Conservation (phyloP, 2,797 vertebrate genomes). For the Brotula barbata region DNA sequence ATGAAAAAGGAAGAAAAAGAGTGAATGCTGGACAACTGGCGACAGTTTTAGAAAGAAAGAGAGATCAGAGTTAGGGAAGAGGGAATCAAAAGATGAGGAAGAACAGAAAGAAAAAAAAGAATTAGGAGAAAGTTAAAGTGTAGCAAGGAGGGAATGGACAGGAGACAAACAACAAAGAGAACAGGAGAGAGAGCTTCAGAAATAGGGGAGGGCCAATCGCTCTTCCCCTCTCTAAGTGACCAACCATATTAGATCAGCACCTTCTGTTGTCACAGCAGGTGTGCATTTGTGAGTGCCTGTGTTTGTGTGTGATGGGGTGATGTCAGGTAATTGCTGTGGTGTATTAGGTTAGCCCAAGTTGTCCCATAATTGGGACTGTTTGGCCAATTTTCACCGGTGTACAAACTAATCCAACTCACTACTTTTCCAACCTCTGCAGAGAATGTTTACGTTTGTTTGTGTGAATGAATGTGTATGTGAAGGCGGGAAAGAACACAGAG, state of each 20-base stretch:
- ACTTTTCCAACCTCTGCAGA: conserved; percentile 55
- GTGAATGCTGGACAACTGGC: conserved; percentile 7
- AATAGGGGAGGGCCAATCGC: conserved; percentile 70
- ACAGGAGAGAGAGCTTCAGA: conserved; percentile 63
- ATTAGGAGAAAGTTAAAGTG: conserved; percentile 25
- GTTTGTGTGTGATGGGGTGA: conserved; percentile 53
- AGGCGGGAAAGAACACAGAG: conserved; percentile 24
- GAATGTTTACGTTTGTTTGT: conserved; percentile 47
- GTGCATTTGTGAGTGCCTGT: conserved; percentile 57
- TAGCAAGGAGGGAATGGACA: conserved; percentile 40
- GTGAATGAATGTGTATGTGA: conserved; percentile 20
- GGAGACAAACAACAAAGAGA: conserved; percentile 64
- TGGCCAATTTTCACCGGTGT: conserved; percentile 82
- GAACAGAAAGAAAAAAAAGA: conserved; percentile 25
- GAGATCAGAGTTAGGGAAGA: conserved; percentile 27
- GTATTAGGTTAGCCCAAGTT: conserved; percentile 81
- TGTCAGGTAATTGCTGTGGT: conserved; percentile 83
- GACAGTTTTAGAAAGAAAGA: conserved; percentile 21
- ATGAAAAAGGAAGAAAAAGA: background rate
- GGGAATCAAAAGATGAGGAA: conserved; percentile 15
- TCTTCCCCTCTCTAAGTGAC: conserved; percentile 79
- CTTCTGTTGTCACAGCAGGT: conserved; percentile 76
- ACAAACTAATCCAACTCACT: conserved; percentile 81
- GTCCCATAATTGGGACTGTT: conserved; percentile 83
- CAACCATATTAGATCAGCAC: conserved; percentile 81